Percentiles rank a stretch among this genome's conserved stretches.
phyloP scores from a whole-genome alignment of 1,140 invertebrate genomes.

The Drosophila virilis region DNA sequence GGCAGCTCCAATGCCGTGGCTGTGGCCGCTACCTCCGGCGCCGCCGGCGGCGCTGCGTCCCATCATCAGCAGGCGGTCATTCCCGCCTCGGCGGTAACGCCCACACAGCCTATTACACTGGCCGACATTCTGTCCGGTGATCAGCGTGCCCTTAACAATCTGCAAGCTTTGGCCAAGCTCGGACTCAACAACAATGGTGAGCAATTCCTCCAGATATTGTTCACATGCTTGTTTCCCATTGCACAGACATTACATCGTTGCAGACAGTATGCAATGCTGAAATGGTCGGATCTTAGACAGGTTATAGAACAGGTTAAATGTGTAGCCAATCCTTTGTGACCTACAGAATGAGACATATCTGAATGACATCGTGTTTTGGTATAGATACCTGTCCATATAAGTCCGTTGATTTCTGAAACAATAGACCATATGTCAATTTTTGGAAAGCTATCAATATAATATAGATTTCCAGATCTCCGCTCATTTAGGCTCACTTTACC shows the following conservation, averaged over 20 bases:
- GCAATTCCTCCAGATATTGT: conserved; percentile 28
- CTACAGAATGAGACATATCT: no score
- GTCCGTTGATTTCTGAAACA: no score
- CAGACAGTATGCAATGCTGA: not conserved
- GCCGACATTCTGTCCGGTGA: conserved; percentile 91
- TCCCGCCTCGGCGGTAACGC: conserved; percentile 59
- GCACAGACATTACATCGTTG: not conserved
- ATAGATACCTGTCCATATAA: no score
- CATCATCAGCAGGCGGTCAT: conserved; percentile 82
- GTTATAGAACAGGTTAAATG: no score
- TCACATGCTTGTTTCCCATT: conserved; percentile 14
- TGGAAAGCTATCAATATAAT: no score
- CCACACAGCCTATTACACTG: conserved; percentile 87
- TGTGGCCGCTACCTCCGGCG: conserved; percentile 51
- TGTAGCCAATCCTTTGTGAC: no score
- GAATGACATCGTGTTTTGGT: no score
- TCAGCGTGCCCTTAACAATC: conserved; percentile 92
- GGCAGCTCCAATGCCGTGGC: conserved; percentile 44
- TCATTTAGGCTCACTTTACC: no score
- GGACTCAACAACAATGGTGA: conserved; percentile 89
- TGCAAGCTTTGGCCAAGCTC: conserved; percentile 94
- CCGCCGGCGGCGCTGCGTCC: conserved; percentile 64
- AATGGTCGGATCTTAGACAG: no score
- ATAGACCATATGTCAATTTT: no score
- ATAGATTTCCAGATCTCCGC: no score